A percentile compares a stretch with the other conserved stretches of the same genome.
Conservation (phyloP, 1,140 invertebrate genomes). For the Archivesica marissinica region DNA sequence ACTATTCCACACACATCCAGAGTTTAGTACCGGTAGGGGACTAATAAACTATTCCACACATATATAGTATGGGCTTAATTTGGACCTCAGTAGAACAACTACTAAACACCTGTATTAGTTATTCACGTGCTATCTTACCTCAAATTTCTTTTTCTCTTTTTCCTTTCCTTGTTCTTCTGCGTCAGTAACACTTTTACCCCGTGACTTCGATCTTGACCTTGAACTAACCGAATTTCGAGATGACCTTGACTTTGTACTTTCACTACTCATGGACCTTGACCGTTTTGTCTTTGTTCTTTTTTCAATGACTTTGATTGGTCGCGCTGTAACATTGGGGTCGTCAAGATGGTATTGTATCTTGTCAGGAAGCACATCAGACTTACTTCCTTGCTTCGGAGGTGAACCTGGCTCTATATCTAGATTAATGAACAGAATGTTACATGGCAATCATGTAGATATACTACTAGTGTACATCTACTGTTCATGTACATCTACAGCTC, state of each 20-base stretch:
- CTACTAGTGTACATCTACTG: no score
- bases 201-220: constrained; percentile 46
- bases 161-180: constrained; percentile 51
- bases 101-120: no score
- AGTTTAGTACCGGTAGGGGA: no score
- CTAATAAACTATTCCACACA: no score
- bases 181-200: neutral
- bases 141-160: constrained; percentile 60
- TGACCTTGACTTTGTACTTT: constrained; percentile 54
- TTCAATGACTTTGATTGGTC: constrained; percentile 43
- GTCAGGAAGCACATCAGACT: constrained; percentile 51
- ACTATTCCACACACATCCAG: no score
- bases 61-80: neutral
- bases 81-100: no score
- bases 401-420: neutral
- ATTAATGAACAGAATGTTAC: no score
- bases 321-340: constrained; percentile 55
- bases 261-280: constrained; percentile 46
- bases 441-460: no score
- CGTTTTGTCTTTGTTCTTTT: constrained; percentile 25
- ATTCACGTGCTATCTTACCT: constrained; percentile 32
- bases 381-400: constrained; percentile 30
- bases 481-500: no score
- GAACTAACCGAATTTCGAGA: constrained; percentile 11
- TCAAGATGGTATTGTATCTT: constrained; percentile 64